phyloP scores from a whole-genome alignment of 2,113 vertebrate species.

The Ptilorrhoa leucosticta region DNA sequence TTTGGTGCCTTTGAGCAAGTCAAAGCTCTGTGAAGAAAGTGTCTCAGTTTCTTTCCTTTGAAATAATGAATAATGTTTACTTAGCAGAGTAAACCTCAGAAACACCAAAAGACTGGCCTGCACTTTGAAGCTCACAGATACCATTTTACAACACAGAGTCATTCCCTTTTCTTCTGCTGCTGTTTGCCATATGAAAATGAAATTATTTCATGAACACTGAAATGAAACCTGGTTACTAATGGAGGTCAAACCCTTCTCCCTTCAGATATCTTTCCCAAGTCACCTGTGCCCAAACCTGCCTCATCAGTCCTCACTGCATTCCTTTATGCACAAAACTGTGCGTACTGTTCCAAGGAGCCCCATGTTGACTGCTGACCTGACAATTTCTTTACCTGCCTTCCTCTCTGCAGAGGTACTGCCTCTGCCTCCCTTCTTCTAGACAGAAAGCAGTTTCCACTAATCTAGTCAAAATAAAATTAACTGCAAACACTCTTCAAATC shows the following conservation, averaged over 20 bases:
- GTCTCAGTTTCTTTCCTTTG: not conserved
- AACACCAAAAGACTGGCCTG: not conserved
- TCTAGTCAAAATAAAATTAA: not conserved
- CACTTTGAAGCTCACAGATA: not conserved
- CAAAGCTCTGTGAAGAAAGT: not conserved
- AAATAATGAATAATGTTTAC: not conserved
- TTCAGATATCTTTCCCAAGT: not conserved
- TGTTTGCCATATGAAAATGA: not conserved
- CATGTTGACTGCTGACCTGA: not conserved
- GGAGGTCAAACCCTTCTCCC: not conserved
- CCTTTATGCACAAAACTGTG: not conserved
- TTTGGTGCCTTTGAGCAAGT: not conserved
- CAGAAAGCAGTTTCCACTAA: not conserved
- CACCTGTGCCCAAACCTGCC: not conserved
- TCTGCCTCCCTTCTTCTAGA: not conserved
- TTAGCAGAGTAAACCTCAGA: not conserved
- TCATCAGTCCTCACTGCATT: accelerated
- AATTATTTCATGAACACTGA: not conserved
- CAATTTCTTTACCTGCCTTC: not conserved
- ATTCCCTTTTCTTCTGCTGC: not conserved
- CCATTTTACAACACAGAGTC: not conserved
- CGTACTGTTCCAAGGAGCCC: not conserved
- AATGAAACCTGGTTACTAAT: not conserved
- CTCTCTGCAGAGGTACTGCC: not conserved
- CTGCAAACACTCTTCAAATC: not conserved